These are phyloP conservation scores for Pissodes strobi DNA, from an alignment of 1,140 invertebrate genomes.

Conservation along the genomic window DNA sequence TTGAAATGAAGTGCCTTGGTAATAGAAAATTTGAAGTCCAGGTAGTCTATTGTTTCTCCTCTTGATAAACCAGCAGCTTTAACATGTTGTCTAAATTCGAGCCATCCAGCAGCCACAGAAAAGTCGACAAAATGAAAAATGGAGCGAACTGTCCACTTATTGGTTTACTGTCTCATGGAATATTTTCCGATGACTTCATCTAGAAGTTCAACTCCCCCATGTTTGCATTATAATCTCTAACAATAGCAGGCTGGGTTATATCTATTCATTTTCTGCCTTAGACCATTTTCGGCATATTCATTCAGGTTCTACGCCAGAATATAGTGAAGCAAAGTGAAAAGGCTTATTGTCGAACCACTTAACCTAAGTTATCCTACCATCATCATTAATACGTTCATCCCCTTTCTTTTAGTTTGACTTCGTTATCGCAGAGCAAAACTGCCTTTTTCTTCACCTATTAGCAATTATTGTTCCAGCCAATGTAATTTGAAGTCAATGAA, in stretches of 20 bases:
- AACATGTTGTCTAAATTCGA: background rate
- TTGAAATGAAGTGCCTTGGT: background rate
- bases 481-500: background rate
- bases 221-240: background rate
- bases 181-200: background rate
- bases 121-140: background rate
- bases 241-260: background rate
- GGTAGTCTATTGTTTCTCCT: background rate
- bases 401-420: background rate
- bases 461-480: background rate
- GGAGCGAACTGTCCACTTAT: background rate
- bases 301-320: conserved; percentile 1
- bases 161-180: background rate
- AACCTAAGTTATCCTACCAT: background rate
- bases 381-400: background rate
- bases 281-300: no score
- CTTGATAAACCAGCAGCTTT: background rate
- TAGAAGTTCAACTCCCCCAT: background rate
- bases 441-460: background rate
- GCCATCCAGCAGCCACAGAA: background rate
- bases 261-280: conserved; percentile 6
- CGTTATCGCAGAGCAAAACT: background rate
- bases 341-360: conserved; percentile 7
- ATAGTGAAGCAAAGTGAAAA: conserved; percentile 12
- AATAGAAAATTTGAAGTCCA: background rate